These are phyloP conservation scores for Kryphioiulus occultus DNA, from an alignment of 2,888 invertebrate species.

Conservation along the genomic window DNA sequence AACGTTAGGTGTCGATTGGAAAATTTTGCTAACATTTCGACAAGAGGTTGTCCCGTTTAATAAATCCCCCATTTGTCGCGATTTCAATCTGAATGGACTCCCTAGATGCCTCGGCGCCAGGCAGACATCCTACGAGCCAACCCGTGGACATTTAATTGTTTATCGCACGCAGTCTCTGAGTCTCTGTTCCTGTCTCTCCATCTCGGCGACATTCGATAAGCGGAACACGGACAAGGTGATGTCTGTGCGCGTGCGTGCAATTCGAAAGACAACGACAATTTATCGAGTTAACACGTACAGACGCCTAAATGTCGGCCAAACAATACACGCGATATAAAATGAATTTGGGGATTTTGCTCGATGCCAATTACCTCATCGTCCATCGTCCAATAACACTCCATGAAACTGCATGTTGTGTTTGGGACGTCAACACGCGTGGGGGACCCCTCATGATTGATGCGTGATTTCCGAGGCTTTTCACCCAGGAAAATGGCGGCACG, in stretches of 20 bases:
- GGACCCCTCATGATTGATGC: slow-evolving; percentile 27
- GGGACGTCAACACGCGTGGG: slow-evolving; percentile 2
- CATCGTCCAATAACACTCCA: background rate
- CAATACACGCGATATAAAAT: slow-evolving; percentile 25
- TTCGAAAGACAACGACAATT: slow-evolving; percentile 6
- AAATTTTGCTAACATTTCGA: too few species aligned
- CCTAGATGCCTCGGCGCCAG: slow-evolving; percentile 6
- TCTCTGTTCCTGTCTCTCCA: background rate
- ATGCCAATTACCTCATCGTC: too few species aligned
- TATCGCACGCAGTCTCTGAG: too few species aligned
- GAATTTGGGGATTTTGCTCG: slow-evolving; percentile 8
- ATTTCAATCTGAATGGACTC: background rate
- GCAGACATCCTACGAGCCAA: background rate
- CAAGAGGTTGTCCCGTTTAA: too few species aligned
- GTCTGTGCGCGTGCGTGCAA: background rate
- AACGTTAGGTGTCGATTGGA: too few species aligned
- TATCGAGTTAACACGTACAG: too few species aligned
- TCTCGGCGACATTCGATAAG: too few species aligned
- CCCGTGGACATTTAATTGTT: background rate
- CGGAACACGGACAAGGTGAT: slow-evolving; percentile 24
- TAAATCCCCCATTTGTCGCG: background rate
- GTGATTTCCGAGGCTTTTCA: slow-evolving; percentile 12
- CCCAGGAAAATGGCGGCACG: background rate
- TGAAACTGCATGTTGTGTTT: background rate
- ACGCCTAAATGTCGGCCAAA: slow-evolving; percentile 24